Evolutionary conservation across 1,140 invertebrate species (phyloP).

Genomic region (Wasmannia auropunctata): DNA sequence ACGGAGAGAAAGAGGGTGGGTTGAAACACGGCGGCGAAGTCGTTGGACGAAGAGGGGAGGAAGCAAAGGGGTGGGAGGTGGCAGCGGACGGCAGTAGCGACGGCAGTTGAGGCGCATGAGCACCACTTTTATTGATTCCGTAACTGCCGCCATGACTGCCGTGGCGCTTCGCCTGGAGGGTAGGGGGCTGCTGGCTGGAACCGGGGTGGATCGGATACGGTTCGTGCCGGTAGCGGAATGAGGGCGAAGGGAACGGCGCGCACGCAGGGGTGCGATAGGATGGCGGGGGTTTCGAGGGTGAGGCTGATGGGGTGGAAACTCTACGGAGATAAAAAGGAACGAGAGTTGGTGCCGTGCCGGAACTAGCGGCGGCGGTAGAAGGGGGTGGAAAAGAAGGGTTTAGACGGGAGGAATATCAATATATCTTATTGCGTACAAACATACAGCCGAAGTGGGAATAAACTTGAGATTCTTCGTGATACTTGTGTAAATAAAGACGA

Average conservation of each 20-base stretch:
- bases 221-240: conserved; percentile 69
- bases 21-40: conserved; percentile 55
- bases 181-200: conserved; percentile 66
- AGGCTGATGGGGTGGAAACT: conserved; percentile 86
- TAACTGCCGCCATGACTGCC: conserved; percentile 85
- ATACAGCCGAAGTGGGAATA: conserved; percentile 84
- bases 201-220: conserved; percentile 75
- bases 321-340: conserved; percentile 86
- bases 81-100: conserved; percentile 80
- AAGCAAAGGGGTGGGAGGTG: conserved; percentile 64
- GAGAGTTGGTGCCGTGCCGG: conserved; percentile 81
- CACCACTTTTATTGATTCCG: conserved; percentile 86
- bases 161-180: conserved; percentile 73
- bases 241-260: conserved; percentile 52
- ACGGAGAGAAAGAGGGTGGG: conserved; percentile 28
- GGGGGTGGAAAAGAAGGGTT: conserved; percentile 75
- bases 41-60: conserved; percentile 70
- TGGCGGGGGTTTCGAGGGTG: conserved; percentile 72
- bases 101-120: conserved; percentile 85
- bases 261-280: conserved; percentile 26
- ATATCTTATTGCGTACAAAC: conserved; percentile 85
- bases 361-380: conserved; percentile 64
- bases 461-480: conserved; percentile 79
- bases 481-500: conserved; percentile 68
- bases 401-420: conserved; percentile 81